Evolutionary conservation across 2,113 vertebrate species (phyloP).

Genomic region (Myxocyprinus asiaticus): DNA sequence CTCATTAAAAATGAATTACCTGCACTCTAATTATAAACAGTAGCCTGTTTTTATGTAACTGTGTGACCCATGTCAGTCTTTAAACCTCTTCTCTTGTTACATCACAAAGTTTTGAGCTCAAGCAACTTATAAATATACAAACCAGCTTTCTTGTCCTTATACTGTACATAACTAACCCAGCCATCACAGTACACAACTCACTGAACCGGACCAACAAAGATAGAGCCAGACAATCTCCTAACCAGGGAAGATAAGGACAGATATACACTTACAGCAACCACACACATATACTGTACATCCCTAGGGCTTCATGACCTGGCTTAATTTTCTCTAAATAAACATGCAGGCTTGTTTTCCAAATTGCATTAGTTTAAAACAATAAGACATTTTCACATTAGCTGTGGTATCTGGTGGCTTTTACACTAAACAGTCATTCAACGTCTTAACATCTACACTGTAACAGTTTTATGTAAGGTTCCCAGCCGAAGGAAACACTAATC

Average conservation of each 20-base stretch:
- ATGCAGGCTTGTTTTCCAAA: too few relatives aligned
- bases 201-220: neutral
- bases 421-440: too few relatives aligned
- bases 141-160: neutral
- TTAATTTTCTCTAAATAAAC: too few relatives aligned
- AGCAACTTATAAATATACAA: neutral
- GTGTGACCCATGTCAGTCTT: conserved; percentile 27
- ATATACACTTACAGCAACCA: conserved; percentile 8
- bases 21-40: conserved; percentile 33
- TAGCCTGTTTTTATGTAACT: conserved; percentile 27
- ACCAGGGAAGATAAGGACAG: neutral
- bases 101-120: conserved; percentile 21
- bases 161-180: too few relatives aligned
- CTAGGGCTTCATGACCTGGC: too few relatives aligned
- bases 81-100: conserved; percentile 41
- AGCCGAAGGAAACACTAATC: too few relatives aligned
- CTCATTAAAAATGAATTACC: conserved; percentile 35
- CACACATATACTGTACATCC: conserved; percentile 1
- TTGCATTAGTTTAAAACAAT: too few relatives aligned
- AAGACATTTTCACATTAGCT: too few relatives aligned
- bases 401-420: too few relatives aligned
- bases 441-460: too few relatives aligned
- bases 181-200: too few relatives aligned
- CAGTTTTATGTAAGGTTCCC: too few relatives aligned
- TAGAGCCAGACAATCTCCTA: conserved; percentile 15